These are phyloP conservation scores for Condylura cristata DNA, from an alignment of 2,113 vertebrate genomes.

Conservation along the genomic window DNA sequence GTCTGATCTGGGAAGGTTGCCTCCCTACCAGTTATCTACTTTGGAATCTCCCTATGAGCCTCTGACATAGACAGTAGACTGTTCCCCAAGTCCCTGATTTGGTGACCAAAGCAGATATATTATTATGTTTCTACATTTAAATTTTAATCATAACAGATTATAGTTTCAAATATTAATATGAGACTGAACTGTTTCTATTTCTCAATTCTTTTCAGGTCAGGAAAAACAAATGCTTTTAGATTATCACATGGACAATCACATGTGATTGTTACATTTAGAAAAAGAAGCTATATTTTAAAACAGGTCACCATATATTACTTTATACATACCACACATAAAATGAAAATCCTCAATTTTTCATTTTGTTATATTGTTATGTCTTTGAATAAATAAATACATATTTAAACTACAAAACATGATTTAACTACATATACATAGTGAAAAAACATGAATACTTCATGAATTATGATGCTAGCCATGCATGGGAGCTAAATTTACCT, in stretches of 20 bases:
- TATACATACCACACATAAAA: no score
- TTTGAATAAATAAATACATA: no score
- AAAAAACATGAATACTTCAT: no score
- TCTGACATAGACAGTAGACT: not conserved
- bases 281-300: not conserved
- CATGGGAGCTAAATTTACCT: no score
- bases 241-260: not conserved
- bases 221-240: not conserved
- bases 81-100: not conserved
- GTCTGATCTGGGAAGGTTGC: not conserved
- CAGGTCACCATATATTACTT: not conserved
- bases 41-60: not conserved
- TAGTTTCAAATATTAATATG: not conserved
- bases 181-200: not conserved
- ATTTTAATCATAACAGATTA: not conserved
- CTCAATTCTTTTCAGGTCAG: no score
- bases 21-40: not conserved
- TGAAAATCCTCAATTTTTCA: no score
- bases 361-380: no score
- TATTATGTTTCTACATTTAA: not conserved
- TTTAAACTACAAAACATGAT: no score
- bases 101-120: not conserved
- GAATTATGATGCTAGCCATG: no score
- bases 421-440: no score
- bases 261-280: not conserved